phyloP scores from a whole-genome alignment of 53 echinoderm and acorn worm genomes.

The Actinopyga echinites region DNA sequence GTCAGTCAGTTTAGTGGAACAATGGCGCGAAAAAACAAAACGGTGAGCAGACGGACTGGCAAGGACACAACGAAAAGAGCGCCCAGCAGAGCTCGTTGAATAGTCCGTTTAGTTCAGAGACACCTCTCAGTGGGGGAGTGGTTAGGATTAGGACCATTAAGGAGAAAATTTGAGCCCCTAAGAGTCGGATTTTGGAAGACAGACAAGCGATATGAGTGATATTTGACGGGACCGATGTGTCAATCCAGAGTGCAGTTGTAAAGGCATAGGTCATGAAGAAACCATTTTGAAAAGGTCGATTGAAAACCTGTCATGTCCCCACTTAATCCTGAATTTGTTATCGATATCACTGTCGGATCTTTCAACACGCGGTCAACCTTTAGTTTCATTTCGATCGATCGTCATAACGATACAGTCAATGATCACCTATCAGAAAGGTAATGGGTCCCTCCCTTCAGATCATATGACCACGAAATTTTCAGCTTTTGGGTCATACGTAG shows the following conservation, averaged over 20 bases:
- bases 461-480: too few relatives aligned
- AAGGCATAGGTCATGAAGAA: neutral
- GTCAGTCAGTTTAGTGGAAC: conserved; percentile 21
- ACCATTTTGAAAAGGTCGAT: neutral
- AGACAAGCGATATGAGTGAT: conserved; percentile 22
- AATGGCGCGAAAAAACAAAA: neutral
- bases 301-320: neutral
- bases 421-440: too few relatives aligned
- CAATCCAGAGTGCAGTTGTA: neutral
- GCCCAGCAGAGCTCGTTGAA: conserved; percentile 19
- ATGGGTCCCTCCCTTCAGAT: too few relatives aligned
- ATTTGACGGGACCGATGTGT: neutral
- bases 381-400: too few relatives aligned
- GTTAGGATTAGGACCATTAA: conserved; percentile 31
- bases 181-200: neutral
- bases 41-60: neutral
- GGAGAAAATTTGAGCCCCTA: neutral
- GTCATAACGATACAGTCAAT: too few relatives aligned
- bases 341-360: neutral
- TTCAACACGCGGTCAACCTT: conserved; percentile 15
- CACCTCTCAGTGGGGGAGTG: conserved; percentile 20
- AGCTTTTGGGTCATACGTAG: too few relatives aligned
- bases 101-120: neutral
- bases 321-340: neutral
- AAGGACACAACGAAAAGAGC: conserved; percentile 18